phyloP scores from a whole-genome alignment of 2,113 vertebrate species.

The Thalassarche chlororhynchos region DNA sequence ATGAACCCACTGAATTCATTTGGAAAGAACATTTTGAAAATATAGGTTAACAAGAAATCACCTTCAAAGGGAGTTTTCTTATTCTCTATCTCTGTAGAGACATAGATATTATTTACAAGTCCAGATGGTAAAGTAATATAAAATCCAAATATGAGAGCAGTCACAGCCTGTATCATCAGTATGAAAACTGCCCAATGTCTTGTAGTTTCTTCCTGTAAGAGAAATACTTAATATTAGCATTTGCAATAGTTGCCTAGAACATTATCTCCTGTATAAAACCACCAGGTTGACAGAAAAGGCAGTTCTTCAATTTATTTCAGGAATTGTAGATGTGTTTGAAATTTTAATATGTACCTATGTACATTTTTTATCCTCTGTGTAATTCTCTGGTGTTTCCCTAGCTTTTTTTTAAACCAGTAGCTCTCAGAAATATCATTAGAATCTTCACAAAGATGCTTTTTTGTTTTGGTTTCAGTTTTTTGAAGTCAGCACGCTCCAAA shows the following conservation, averaged over 20 bases:
- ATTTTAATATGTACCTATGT: not conserved
- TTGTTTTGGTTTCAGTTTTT: not conserved
- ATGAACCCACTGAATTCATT: not conserved
- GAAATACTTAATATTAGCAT: not conserved
- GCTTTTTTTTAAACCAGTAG: rapidly evolving
- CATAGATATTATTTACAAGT: not conserved
- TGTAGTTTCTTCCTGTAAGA: not conserved
- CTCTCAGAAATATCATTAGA: not conserved
- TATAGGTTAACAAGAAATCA: not conserved
- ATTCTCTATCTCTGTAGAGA: not conserved
- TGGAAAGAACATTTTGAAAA: not conserved
- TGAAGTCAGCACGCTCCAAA: not conserved
- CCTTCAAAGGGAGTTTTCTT: not conserved
- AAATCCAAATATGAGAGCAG: not conserved
- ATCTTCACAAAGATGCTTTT: not conserved
- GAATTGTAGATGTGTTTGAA: not conserved
- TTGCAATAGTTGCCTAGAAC: not conserved
- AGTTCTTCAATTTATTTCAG: not conserved
- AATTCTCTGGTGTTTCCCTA: not conserved
- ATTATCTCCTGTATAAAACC: not conserved
- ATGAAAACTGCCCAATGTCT: not conserved
- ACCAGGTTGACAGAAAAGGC: not conserved
- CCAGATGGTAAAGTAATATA: not conserved
- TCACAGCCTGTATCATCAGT: not conserved
- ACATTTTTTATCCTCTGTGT: not conserved